Evolutionary conservation across 2,888 invertebrate species (phyloP).

Genomic region (Leucophenga maculata): DNA sequence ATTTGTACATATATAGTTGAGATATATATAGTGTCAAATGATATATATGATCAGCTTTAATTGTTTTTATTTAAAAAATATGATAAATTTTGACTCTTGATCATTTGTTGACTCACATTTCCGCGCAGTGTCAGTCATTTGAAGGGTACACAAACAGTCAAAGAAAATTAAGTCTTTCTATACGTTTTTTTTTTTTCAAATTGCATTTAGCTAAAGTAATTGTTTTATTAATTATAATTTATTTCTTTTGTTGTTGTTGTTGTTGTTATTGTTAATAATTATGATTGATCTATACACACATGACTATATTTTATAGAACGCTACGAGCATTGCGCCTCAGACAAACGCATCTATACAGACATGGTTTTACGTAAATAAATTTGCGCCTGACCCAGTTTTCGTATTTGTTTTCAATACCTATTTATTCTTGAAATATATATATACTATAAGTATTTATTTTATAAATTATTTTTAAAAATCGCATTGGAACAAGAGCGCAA

Average conservation of each 20-base stretch:
- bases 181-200: neutral
- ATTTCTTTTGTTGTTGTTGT: slow-evolving; percentile 5
- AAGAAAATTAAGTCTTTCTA: neutral
- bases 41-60: no score
- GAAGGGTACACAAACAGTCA: neutral
- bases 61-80: no score
- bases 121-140: no score
- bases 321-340: slow-evolving; percentile 22
- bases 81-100: no score
- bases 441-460: neutral
- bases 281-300: slow-evolving; percentile 52
- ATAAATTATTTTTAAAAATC: slow-evolving; percentile 12
- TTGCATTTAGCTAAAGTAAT: slow-evolving; percentile 1
- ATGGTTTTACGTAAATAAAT: slow-evolving; percentile 29
- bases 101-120: no score
- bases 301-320: neutral
- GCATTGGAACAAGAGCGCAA: neutral
- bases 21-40: no score
- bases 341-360: slow-evolving; percentile 28
- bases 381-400: slow-evolving; percentile 52
- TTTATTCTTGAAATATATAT: slow-evolving; percentile 32
- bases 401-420: slow-evolving; percentile 55
- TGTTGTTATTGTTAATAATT: slow-evolving; percentile 31
- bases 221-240: slow-evolving; percentile 21
- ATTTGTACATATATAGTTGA: no score